Evolutionary conservation across 2,113 vertebrate genomes (phyloP).

Genomic region (Cinclus mexicanus): DNA sequence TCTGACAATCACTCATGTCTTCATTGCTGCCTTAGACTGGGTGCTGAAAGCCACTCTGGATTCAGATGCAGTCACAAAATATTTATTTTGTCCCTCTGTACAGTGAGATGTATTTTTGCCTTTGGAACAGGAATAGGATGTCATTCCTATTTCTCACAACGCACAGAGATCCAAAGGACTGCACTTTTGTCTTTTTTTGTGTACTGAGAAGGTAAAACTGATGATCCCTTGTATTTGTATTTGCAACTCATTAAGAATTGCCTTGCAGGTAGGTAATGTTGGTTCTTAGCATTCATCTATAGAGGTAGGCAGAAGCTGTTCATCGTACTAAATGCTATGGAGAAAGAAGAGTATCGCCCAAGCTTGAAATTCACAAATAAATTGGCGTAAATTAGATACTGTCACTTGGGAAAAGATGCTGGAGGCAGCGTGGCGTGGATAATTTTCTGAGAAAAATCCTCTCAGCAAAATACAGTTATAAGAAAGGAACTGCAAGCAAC

Average conservation of each 20-base stretch:
- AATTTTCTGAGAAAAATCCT: not conserved
- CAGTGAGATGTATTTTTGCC: not conserved
- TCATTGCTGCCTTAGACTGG: not conserved
- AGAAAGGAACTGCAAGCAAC: not conserved
- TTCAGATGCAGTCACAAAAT: not conserved
- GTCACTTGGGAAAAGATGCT: not conserved
- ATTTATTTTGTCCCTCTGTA: not conserved
- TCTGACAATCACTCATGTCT: not conserved
- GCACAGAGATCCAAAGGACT: not conserved
- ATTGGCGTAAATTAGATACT: not conserved
- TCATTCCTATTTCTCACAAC: not conserved
- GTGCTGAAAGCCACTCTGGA: not conserved
- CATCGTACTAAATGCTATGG: not conserved
- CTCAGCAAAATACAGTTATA: fast-evolving
- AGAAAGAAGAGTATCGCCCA: not conserved
- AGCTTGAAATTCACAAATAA: not conserved
- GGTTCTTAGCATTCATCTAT: not conserved
- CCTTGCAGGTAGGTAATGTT: not conserved
- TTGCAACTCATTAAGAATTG: not conserved
- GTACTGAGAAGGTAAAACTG: not conserved
- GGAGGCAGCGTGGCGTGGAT: not conserved
- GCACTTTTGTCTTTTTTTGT: not conserved
- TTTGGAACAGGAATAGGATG: not conserved
- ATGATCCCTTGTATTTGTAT: not conserved
- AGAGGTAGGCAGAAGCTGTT: not conserved